Evolutionary conservation across 2,113 vertebrate species (phyloP).

Genomic region (Cygnus atratus): DNA sequence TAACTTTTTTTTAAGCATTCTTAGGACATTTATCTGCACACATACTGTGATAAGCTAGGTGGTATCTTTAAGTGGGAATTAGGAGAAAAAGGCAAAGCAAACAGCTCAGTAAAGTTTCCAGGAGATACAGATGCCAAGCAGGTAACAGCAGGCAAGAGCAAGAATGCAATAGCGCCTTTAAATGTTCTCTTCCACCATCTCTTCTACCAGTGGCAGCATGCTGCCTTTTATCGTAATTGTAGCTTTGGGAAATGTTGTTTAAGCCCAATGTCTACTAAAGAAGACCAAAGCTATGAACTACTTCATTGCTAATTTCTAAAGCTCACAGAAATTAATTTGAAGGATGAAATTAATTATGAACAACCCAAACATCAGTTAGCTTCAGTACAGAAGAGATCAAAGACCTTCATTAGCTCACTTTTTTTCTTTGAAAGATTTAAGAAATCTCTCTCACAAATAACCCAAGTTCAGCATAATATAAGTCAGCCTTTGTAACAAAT

Average conservation of each 20-base stretch:
- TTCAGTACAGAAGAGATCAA: constrained; percentile 41
- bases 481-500: neutral
- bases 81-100: neutral
- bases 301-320: neutral
- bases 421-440: neutral
- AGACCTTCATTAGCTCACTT: constrained; percentile 25
- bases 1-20: neutral
- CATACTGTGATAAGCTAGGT: neutral
- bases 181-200: neutral
- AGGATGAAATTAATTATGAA: constrained; percentile 55
- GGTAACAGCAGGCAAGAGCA: neutral
- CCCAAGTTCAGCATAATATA: neutral
- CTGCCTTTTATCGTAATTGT: neutral
- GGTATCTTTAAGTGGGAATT: neutral
- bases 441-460: constrained; percentile 15
- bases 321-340: constrained; percentile 10
- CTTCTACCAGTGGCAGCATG: accelerated
- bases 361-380: constrained; percentile 50
- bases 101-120: neutral
- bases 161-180: neutral
- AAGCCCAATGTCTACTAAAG: neutral
- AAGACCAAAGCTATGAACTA: neutral
- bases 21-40: neutral
- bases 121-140: neutral
- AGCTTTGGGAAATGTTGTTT: no score